phyloP scores from a whole-genome alignment of 1,140 invertebrate genomes.

The Magallana angulata region DNA sequence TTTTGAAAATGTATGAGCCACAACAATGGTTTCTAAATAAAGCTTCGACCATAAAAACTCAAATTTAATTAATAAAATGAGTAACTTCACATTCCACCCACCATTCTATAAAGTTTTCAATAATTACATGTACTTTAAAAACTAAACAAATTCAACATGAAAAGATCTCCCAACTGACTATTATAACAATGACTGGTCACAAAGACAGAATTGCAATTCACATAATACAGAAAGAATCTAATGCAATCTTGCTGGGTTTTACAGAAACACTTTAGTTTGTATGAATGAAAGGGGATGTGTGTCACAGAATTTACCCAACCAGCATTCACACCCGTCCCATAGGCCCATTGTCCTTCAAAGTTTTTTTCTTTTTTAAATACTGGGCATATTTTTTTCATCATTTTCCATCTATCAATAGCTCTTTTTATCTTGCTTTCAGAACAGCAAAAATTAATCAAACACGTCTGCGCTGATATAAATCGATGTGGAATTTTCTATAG shows the following conservation, averaged over 20 bases:
- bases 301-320: neutral
- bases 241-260: neutral
- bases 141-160: neutral
- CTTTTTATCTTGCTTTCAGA: conserved; percentile 32
- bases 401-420: conserved; percentile 36
- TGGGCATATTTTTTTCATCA: conserved; percentile 33
- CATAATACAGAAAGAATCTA: neutral
- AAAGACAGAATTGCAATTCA: neutral
- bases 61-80: neutral
- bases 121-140: conserved; percentile 23
- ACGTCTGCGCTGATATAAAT: neutral
- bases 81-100: neutral
- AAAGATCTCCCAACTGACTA: neutral
- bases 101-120: neutral
- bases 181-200: neutral
- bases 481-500: conserved; percentile 22
- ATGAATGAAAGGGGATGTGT: neutral
- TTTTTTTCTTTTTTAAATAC: conserved; percentile 21
- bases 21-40: neutral
- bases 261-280: neutral
- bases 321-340: conserved; percentile 1
- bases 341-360: neutral
- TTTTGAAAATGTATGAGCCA: neutral
- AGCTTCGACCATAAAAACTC: neutral
- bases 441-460: conserved; percentile 27